Percentiles rank a stretch among this genome's conserved stretches.
Conservation (phyloP, 1,140 invertebrate species). For the Drosophila suzukii region DNA sequence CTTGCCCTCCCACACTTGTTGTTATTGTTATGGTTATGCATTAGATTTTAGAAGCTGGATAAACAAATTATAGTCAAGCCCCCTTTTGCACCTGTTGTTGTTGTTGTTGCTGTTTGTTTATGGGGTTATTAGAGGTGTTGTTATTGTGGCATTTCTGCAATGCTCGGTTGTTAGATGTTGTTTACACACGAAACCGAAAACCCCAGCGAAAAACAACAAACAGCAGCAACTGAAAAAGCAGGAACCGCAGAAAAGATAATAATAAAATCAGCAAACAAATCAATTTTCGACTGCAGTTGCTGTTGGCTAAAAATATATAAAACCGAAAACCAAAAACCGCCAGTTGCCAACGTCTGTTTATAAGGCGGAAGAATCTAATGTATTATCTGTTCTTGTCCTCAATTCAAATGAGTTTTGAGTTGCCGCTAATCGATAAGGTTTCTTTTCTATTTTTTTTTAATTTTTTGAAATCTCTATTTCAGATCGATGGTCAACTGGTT, state of each 20-base stretch:
- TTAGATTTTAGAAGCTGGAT: slow-evolving; percentile 52
- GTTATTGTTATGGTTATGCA: slow-evolving; percentile 49
- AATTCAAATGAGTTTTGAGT: slow-evolving; percentile 51
- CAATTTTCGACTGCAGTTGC: slow-evolving; percentile 48
- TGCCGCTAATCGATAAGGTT: slow-evolving; percentile 30
- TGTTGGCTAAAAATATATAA: slow-evolving; percentile 26
- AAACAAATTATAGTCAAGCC: slow-evolving; percentile 75
- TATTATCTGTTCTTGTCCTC: slow-evolving; percentile 27
- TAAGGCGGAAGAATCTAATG: slow-evolving; percentile 42
- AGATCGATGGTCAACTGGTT: slow-evolving; percentile 67
- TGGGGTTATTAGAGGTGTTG: slow-evolving; percentile 26
- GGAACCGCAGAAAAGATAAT: slow-evolving; percentile 23
- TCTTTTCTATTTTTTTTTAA: not conserved
- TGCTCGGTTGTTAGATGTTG: slow-evolving; percentile 19
- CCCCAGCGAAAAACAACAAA: slow-evolving; percentile 8
- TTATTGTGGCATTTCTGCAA: slow-evolving; percentile 39
- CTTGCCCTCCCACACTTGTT: slow-evolving; percentile 10
- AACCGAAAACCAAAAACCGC: slow-evolving; percentile 8
- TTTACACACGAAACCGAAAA: slow-evolving; percentile 26
- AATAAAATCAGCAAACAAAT: slow-evolving; percentile 34
- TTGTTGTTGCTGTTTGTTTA: slow-evolving; percentile 13
- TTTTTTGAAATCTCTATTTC: slow-evolving; percentile 14
- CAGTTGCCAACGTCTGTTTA: slow-evolving; percentile 38
- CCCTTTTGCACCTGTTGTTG: slow-evolving; percentile 28
- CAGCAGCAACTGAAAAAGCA: slow-evolving; percentile 8